Evolutionary conservation across 2,797 vertebrate species (phyloP).

Genomic region (Propithecus perrieri): DNA sequence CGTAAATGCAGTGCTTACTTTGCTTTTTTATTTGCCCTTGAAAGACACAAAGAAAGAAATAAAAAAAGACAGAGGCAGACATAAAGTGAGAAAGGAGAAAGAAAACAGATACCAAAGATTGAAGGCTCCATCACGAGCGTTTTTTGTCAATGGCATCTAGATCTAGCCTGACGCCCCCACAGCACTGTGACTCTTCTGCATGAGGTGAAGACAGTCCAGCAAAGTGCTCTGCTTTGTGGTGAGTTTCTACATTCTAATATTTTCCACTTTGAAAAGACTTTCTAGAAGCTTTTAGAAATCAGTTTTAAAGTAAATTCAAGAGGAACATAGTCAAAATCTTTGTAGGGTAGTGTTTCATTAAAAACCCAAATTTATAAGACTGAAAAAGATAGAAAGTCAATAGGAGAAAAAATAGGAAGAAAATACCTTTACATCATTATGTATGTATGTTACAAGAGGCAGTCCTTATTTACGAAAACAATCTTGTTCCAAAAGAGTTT

Average conservation of each 20-base stretch:
- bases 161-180: not conserved
- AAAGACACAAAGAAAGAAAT: not conserved
- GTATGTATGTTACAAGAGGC: not conserved
- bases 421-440: not conserved
- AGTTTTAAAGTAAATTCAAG: constrained; percentile 45
- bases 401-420: not conserved
- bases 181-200: not conserved
- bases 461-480: not conserved
- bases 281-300: constrained; percentile 34
- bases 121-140: not conserved
- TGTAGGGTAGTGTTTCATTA: not conserved
- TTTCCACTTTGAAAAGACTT: constrained; percentile 16
- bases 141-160: constrained; percentile 18
- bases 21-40: not conserved
- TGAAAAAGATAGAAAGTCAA: not conserved
- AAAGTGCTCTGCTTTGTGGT: not conserved
- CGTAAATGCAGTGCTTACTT: not conserved
- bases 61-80: not conserved
- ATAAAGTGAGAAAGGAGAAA: not conserved
- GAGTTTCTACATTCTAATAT: not conserved
- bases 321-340: not conserved
- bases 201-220: not conserved
- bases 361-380: not conserved
- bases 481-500: not conserved
- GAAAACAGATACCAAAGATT: not conserved